Base-by-base conservation (phyloP, 2,888 invertebrate species). In the Drosophila parthenogenetica region DNA sequence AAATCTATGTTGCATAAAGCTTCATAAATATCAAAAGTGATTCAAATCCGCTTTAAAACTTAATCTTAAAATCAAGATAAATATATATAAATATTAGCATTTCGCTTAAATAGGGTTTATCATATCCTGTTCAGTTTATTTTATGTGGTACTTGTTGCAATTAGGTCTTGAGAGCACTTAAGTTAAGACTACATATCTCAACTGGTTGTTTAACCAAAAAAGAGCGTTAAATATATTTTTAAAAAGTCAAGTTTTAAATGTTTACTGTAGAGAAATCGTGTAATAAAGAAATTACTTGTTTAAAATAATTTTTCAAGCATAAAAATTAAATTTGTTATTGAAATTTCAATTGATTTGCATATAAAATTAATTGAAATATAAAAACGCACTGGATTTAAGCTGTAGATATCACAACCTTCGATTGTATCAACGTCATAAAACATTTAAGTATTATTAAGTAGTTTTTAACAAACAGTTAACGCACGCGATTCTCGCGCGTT, bases 401-500 rank as follows among this genome's bases (percentile, higher is more conserved):
- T 14, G 35, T 42, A 42, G 49, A 48, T 46, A 54, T 51, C 16
- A 14, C 14, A 42, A 2, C 59, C 59, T 51, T 46, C 55, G 22
- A 19, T 10, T 10, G 16, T 39, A 22, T 39, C 10, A 51, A 59
- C 42, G 35, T 29, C 42, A 59, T 16, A 53, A 17, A 29, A 32
- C 19, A 48, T 46, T 43, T 10, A 64, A 46, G 29, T 51, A 39
- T 68, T 40, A 61, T 14, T 40, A 17, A 37, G 19, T 58, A 40
- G 19, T 43, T 58, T 57, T 55, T 35, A 16, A 43, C 46, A 2
- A 25, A 11, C 13, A 54, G 19, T 35, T 51, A 29, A 14, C 17
- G n/a, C 29, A n/a, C 25, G 63, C 75, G 75, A 39, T 70, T 70
- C 32, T 3, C 42, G 29, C 11, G 69, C 73, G 66, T 46, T 75